Evolutionary conservation across 2,888 invertebrate genomes (phyloP), one percentile per base, ranked within the genome.

Genomic region (Eudemis profundana): DNA sequence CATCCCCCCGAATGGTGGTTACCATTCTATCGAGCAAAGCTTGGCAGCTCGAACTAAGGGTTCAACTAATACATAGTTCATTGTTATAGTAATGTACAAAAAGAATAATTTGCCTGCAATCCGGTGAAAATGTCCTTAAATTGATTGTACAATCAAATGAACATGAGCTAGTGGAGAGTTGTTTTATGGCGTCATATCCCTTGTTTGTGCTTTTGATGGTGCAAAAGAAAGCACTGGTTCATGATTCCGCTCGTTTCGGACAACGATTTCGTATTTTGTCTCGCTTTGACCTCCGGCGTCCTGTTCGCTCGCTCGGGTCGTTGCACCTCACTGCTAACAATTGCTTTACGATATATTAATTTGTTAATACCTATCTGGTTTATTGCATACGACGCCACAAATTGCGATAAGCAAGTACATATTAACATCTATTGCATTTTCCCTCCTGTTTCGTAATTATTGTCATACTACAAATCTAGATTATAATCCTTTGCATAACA

Each of bases 221-320:
- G 38, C 50, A 38, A 38, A 64, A 64, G 59, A 60, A 67, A 64
- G 70, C 70, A 70, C 69, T 81, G 81, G 81, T 78, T 79, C 75
- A 68, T 77, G 79, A 53, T 81, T 77, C 75, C 77, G 76, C 75
- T 77, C 75, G 76, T 74, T 78, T 78, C 78, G 78, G 82, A 77
- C 70, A 70, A 73, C 76, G 78, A 70, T 74, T 78, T 71, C 74
- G 76, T 77, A 71, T 72, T 70, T 61, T 72, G 70, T 67, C 61
- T 63, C 67, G 42, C 61, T 49, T 61, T 61, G 54, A 69, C 61
- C 57, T 56, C 51, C 29, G 17, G 36, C 61, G 59, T 50, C 27
- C 47, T 59, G 51, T 61, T 56, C 40, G 38, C 60, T 42, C 42
- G 36, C 50, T 14, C 38, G 56, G 71, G 71, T 72, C 72, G 66